phyloP scores from a whole-genome alignment of 2,888 invertebrate genomes.

The Spilosoma lubricipeda region DNA sequence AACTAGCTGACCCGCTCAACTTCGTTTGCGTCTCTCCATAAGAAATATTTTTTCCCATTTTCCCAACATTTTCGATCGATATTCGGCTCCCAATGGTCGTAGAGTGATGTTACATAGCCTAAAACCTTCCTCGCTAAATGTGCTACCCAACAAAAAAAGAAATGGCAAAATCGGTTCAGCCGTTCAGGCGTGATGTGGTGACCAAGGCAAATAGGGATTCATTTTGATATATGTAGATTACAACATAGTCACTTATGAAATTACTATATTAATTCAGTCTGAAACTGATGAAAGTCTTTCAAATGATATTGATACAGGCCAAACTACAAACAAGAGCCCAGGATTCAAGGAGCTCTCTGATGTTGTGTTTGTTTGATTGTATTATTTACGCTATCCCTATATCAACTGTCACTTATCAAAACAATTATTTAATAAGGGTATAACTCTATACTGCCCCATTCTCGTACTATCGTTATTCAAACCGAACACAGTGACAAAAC shows the following conservation, averaged over 20 bases:
- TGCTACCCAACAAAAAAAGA: too few species aligned
- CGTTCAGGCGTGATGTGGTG: too few species aligned
- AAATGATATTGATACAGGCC: neutral
- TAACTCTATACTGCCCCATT: conserved; percentile 9
- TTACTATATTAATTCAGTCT: neutral
- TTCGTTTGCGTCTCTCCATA: too few species aligned
- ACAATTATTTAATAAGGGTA: conserved; percentile 39
- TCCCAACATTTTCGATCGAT: too few species aligned
- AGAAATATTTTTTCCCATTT: too few species aligned
- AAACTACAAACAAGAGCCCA: neutral
- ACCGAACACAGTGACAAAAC: conserved; percentile 24
- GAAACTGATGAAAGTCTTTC: neutral
- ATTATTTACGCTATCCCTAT: conserved; percentile 27
- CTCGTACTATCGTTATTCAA: conserved; percentile 17
- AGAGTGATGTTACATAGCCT: too few species aligned
- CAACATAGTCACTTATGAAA: neutral
- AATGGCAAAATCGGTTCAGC: too few species aligned
- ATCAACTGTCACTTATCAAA: conserved; percentile 34
- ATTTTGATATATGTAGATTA: neutral
- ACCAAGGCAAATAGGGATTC: too few species aligned
- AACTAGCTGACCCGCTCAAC: too few species aligned
- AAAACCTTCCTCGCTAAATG: too few species aligned
- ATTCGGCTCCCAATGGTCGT: too few species aligned
- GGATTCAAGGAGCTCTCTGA: neutral
- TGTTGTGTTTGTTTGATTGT: neutral